A percentile compares a stretch with the other conserved stretches of the same genome.
phyloP scores from a whole-genome alignment of 2,888 invertebrate genomes.

The Gnatocerus cornutus region DNA sequence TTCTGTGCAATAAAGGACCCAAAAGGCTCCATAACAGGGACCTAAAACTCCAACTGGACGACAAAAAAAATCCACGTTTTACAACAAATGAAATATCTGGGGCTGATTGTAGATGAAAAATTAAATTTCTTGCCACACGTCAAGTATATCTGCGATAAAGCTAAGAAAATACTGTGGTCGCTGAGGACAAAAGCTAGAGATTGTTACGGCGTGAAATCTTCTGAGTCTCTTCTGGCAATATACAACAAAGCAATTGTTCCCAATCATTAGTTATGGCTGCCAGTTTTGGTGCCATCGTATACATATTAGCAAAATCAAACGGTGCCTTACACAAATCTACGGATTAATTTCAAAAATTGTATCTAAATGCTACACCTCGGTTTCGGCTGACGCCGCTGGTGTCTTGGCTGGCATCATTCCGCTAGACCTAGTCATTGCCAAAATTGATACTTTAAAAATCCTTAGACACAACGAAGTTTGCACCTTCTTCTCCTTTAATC shows the following conservation, averaged over 20 bases:
- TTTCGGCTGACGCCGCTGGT: not conserved
- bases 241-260: conserved; percentile 1
- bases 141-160: not conserved
- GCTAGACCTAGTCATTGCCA: not conserved
- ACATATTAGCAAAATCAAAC: not conserved
- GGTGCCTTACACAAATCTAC: not conserved
- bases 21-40: not conserved
- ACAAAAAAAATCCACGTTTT: not conserved
- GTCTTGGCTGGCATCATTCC: not conserved
- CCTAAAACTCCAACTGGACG: not conserved
- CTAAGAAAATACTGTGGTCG: not conserved
- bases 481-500: too few species aligned
- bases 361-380: not conserved
- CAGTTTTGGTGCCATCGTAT: not conserved
- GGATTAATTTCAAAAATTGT: not conserved
- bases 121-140: not conserved
- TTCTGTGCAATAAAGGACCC: not conserved
- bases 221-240: not conserved
- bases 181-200: not conserved
- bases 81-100: not conserved
- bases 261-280: not conserved
- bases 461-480: not conserved
- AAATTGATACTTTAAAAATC: not conserved
- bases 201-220: not conserved
- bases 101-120: not conserved